Percentiles rank a stretch among this genome's conserved stretches.
Evolutionary conservation across 1,140 invertebrate genomes (phyloP).

Genomic region (Aricia agestis): DNA sequence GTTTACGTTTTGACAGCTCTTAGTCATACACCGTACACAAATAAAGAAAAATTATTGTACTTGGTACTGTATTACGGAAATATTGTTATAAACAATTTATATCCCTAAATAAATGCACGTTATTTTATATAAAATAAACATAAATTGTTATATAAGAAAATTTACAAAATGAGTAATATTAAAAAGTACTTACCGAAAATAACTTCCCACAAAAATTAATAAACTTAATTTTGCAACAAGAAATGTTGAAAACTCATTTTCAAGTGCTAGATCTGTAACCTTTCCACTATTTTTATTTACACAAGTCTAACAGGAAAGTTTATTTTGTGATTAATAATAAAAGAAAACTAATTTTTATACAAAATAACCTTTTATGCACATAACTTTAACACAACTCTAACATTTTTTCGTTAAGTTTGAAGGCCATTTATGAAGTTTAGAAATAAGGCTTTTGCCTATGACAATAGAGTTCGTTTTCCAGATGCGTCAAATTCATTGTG

Average conservation of each 20-base stretch:
- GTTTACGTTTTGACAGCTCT: too few species aligned
- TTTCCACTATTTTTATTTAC: not conserved
- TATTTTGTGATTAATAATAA: not conserved
- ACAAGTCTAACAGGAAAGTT: not conserved
- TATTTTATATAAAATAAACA: too few species aligned
- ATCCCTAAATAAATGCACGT: too few species aligned
- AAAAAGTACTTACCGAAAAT: not conserved
- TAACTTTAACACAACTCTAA: slow-evolving; percentile 49
- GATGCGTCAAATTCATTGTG: not conserved
- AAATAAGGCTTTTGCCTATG: slow-evolving; percentile 35
- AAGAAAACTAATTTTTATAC: slow-evolving; percentile 1
- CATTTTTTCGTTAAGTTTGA: slow-evolving; percentile 48
- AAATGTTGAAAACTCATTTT: not conserved
- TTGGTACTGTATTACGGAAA: too few species aligned
- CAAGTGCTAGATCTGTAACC: not conserved
- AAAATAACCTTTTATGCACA: slow-evolving; percentile 19
- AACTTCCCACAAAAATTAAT: not conserved
- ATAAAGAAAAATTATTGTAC: too few species aligned
- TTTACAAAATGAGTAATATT: not conserved
- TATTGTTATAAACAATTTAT: too few species aligned
- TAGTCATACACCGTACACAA: too few species aligned
- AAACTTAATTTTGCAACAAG: not conserved
- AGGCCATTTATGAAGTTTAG: slow-evolving; percentile 36
- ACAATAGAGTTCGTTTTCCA: slow-evolving; percentile 44
- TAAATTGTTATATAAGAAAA: not conserved